Base-by-base conservation (phyloP, 2,113 vertebrate genomes). In the Taxidea taxus region DNA sequence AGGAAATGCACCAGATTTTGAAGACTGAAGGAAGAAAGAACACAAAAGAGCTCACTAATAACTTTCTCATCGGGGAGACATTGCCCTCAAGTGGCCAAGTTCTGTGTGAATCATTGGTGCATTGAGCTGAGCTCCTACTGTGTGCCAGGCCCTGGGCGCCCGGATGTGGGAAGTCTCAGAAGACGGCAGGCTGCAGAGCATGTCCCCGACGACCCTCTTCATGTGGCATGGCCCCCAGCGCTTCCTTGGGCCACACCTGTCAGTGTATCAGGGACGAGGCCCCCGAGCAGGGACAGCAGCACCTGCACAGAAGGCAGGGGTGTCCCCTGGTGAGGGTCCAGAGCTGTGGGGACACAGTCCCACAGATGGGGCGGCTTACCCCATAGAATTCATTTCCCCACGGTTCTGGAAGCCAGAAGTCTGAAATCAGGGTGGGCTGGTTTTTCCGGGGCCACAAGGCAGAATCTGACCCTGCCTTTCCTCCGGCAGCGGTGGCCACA, bases 141-240 rank as follows among this genome's bases (percentile, higher is more conserved):
- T 42, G 77, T 51, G 39, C 86, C 27, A 37, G 39, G 2, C 54
- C 21, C 31, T 11, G 10, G 49, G 44, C 66, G 34, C 34, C 75
- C 12, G 25, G 7, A 42, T 0, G 0, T 42, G 42, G 44, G 29
- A 39, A 7, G 72, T 31, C 42, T 34, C 16, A 49, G 42, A 39
- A 42, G 54, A 29, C 13, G 1, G 11, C 34, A 21, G 4, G 78
- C 39, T 15, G 10, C 64, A 14, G 6, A 62, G 34, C 51, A 14
- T 25, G 54, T 39, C 42, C 9, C 16, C 14, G 49, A n/a, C 15
- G 27, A 68, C 20, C 62, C 68, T 42, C 62, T 13, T 37, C 9
- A 0, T 44, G 54, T 15, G 2, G 13, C 80, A 1, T 13, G 27
- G 80, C 3, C 37, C n/a, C 10, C 4, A 29, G 6, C 11, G 3